Percentiles rank a stretch among this genome's conserved stretches.
phyloP scores from a whole-genome alignment of 1,140 invertebrate species.

The Diplogasteroides magnus region DNA sequence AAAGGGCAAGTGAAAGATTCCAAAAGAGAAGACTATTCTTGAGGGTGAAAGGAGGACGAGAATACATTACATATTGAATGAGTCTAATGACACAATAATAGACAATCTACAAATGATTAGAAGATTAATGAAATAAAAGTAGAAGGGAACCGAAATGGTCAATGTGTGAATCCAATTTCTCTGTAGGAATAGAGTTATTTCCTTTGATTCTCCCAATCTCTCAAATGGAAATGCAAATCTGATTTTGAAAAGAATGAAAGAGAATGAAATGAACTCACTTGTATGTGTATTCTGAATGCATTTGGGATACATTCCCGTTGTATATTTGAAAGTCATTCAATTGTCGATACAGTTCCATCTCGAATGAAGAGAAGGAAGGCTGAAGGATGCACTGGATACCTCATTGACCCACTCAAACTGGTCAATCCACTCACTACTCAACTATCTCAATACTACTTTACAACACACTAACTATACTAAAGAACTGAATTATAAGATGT shows the following conservation, averaged over 20 bases:
- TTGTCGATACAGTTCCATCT: slow-evolving; percentile 19
- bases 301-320: slow-evolving; percentile 33
- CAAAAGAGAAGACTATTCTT: slow-evolving; percentile 76
- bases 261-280: slow-evolving; percentile 33
- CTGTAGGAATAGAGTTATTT: slow-evolving; percentile 43
- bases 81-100: slow-evolving; percentile 3
- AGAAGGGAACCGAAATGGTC: slow-evolving; percentile 51
- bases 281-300: slow-evolving; percentile 43
- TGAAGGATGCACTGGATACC: too few species aligned
- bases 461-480: too few species aligned
- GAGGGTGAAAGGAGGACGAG: slow-evolving; percentile 77
- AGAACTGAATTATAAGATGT: too few species aligned
- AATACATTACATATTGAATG: slow-evolving; percentile 79
- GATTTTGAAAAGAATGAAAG: background rate
- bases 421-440: too few species aligned
- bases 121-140: slow-evolving; percentile 35
- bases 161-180: slow-evolving; percentile 51
- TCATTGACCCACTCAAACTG: too few species aligned
- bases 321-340: slow-evolving; percentile 41
- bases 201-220: slow-evolving; percentile 40
- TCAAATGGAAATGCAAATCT: slow-evolving; percentile 48
- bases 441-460: too few species aligned
- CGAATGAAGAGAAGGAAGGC: too few species aligned
- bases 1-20: slow-evolving; percentile 84
- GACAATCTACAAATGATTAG: background rate